Base-by-base conservation (phyloP, 2,113 vertebrate genomes). In the Gymnorhina tibicen region DNA sequence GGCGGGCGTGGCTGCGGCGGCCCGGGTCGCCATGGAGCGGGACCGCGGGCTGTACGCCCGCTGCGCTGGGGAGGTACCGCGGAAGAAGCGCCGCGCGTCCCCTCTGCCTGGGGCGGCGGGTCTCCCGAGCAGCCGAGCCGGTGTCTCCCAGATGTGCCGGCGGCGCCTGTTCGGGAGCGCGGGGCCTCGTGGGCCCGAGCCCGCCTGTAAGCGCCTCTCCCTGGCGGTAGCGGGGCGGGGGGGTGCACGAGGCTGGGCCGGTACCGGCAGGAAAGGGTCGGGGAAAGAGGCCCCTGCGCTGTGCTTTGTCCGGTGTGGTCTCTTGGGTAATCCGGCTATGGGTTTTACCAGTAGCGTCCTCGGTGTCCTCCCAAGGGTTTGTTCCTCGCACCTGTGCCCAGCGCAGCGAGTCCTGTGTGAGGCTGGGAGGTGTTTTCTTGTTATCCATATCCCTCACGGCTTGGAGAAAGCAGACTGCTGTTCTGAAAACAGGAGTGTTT, bases 381-480 rank as follows among this genome's bases (percentile, higher is more conserved):
- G 27, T 15, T 22, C 23, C 11, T 42, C 27, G 1, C 30, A 9
- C 6, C 4, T 8, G 41, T 6, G 33, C 15, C 37, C 39, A 8
- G 64, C n/a, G 16, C 10, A 33, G 35, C 21, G 6, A 46, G 7
- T 4, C 9, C 24, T 13, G 4, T 2, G n/a, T 2, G 44, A 5
- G 33, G 13, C 0, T 18, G 37, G 22, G 47, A 3, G 5, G 56
- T 3, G 18, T 11, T 20, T 41, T 22, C 12, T 21, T 35, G 4
- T 26, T 39, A 1, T 1, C 42, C 3, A 0, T 2, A 39, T 16
- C 8, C 21, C 16, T 35, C 6, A 1, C 1, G 1, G 11, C 6
- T 2, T 20, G 56, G 23, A 20, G 35, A 39, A 30, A 12, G 17
- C 8, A 7, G 20, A 28, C 15, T 16, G 50, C 46, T 10, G 7